phyloP scores from a whole-genome alignment of 2,797 vertebrate species.

The Morelia viridis region DNA sequence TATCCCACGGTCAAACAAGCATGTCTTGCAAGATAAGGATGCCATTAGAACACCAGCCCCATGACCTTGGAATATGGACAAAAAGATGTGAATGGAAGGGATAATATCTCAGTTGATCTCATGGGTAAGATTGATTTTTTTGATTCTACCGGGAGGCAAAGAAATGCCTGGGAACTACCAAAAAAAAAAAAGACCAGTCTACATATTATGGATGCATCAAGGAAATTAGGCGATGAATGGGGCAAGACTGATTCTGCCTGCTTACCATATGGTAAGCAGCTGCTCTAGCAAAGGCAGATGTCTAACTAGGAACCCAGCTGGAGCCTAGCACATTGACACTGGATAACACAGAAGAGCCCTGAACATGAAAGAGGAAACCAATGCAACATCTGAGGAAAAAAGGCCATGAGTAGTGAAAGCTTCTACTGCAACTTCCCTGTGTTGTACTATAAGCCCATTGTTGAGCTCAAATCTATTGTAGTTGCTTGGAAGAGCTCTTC shows the following conservation, averaged over 20 bases:
- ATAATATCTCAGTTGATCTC: neutral
- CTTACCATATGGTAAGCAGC: neutral
- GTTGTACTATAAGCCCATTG: neutral
- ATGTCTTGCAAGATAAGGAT: constrained; percentile 9
- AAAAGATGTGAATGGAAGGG: neutral
- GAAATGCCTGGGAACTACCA: neutral
- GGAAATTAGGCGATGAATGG: neutral
- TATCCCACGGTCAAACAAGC: constrained; percentile 5
- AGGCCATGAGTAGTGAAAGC: neutral
- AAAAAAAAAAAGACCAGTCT: neutral
- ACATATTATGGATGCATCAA: neutral
- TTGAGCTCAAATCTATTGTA: neutral
- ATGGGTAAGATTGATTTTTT: neutral
- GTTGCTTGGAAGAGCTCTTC: neutral
- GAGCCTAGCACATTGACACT: neutral
- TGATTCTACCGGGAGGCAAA: neutral
- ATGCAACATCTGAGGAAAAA: neutral
- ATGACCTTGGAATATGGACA: constrained; percentile 1
- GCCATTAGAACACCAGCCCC: neutral
- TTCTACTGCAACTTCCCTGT: neutral
- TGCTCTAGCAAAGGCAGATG: neutral
- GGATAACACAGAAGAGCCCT: neutral
- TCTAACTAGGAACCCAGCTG: neutral
- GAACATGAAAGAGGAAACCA: neutral
- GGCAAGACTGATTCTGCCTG: neutral